Conservation (phyloP, 23 tunicate genomes). For the Diplosoma virens region DNA sequence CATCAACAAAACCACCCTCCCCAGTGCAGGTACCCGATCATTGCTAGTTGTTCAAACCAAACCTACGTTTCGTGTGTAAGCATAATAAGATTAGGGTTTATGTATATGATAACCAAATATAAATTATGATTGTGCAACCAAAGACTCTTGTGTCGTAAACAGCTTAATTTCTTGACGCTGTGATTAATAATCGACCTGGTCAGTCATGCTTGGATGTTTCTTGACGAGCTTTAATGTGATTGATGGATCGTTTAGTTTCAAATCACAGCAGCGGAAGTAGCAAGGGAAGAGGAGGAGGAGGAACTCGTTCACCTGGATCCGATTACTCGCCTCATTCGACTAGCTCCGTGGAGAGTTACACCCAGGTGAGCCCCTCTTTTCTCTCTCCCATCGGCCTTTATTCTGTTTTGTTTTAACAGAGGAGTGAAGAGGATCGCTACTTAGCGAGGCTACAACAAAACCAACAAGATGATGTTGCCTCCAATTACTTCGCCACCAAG, state of each 20-base stretch:
- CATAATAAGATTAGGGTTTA: too few relatives aligned
- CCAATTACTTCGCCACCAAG: slow-evolving; percentile 84
- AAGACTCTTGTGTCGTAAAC: too few relatives aligned
- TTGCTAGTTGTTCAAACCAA: too few relatives aligned
- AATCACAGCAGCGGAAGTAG: not conserved
- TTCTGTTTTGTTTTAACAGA: slow-evolving; percentile 19
- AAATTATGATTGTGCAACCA: too few relatives aligned
- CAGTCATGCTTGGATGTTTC: too few relatives aligned
- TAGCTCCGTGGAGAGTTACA: slow-evolving; percentile 47
- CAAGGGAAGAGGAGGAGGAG: too few relatives aligned
- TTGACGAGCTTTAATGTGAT: too few relatives aligned
- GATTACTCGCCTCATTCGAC: slow-evolving; percentile 45
- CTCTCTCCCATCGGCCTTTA: not conserved
- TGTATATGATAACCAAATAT: too few relatives aligned
- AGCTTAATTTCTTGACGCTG: too few relatives aligned
- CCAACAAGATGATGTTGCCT: slow-evolving; percentile 53
- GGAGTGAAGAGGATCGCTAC: slow-evolving; percentile 77
- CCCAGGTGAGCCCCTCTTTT: slow-evolving; percentile 36
- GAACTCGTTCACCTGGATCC: not conserved
- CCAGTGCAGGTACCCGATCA: slow-evolving; percentile 71
- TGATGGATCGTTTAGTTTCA: too few relatives aligned
- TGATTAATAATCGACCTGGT: too few relatives aligned
- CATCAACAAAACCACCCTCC: slow-evolving; percentile 70
- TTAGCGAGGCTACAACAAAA: slow-evolving; percentile 40
- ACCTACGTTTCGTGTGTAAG: too few relatives aligned